These are phyloP conservation scores for Tragopan temminckii DNA, from an alignment of 2,797 vertebrate species.

Conservation along the genomic window DNA sequence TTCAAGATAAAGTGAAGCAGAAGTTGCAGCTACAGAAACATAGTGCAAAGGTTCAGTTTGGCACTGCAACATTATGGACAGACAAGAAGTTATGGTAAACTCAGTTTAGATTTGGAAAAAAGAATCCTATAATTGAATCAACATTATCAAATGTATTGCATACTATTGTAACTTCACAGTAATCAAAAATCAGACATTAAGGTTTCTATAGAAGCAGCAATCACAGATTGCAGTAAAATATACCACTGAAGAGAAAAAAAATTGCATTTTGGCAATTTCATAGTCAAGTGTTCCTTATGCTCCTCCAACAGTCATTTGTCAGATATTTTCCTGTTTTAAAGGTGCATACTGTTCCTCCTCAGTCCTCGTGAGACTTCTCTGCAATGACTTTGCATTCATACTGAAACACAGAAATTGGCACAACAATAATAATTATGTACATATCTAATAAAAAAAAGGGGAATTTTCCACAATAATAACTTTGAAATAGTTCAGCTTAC, in stretches of 20 bases:
- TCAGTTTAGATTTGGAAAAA: slow-evolving; percentile 69
- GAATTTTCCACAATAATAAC: neutral
- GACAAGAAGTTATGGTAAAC: slow-evolving; percentile 64
- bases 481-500: neutral
- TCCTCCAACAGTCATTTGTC: slow-evolving; percentile 64
- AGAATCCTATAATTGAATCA: slow-evolving; percentile 72
- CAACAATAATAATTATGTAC: neutral
- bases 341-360: slow-evolving; percentile 72
- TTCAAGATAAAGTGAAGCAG: slow-evolving; percentile 57
- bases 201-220: slow-evolving; percentile 82
- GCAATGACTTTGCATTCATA: slow-evolving; percentile 93
- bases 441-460: neutral
- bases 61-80: slow-evolving; percentile 76
- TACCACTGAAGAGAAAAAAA: slow-evolving; percentile 73
- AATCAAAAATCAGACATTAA: slow-evolving; percentile 78
- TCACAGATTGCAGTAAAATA: slow-evolving; percentile 88
- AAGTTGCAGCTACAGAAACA: slow-evolving; percentile 67
- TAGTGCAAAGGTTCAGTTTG: slow-evolving; percentile 78
- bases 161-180: slow-evolving; percentile 77
- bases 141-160: slow-evolving; percentile 73
- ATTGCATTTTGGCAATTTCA: slow-evolving; percentile 82
- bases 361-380: slow-evolving; percentile 94
- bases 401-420: slow-evolving; percentile 81
- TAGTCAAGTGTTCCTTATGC: slow-evolving; percentile 69
- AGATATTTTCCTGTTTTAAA: slow-evolving; percentile 68